Evolutionary conservation across 2,888 invertebrate species (phyloP).

Genomic region (Pterobdella sp.): DNA sequence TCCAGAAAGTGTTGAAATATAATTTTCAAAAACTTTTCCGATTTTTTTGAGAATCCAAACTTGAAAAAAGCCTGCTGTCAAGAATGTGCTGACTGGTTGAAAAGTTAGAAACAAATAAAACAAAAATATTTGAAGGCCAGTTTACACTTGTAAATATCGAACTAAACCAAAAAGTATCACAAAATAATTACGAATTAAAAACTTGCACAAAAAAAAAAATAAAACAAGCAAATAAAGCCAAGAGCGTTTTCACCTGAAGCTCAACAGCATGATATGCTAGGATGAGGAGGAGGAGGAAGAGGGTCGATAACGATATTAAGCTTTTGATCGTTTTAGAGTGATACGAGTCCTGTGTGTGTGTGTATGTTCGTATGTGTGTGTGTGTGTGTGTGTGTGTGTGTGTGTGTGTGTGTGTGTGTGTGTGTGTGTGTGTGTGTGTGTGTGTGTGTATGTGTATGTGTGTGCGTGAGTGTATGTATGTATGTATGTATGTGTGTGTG

Average conservation of each 20-base stretch:
- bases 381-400: background rate
- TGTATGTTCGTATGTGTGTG: background rate
- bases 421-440: background rate
- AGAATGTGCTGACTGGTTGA: no score
- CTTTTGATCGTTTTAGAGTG: constrained; percentile 96
- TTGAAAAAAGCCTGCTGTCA: no score
- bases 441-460: background rate
- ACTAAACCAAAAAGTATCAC: no score
- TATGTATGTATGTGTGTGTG: constrained; percentile 9
- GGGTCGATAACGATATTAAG: constrained; percentile 95
- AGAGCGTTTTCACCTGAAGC: constrained; percentile 99
- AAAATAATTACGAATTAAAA: no score
- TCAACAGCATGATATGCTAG: constrained; percentile 99
- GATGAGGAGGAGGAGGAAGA: constrained; percentile 96
- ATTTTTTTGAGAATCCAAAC: no score
- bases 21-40: no score
- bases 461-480: background rate
- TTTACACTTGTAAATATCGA: no score
- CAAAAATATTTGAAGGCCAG: no score
- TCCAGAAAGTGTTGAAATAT: no score
- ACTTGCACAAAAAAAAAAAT: no score
- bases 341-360: constrained; percentile 72
- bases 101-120: no score
- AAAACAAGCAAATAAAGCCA: no score
- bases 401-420: background rate